Conservation (phyloP, 2,113 vertebrate genomes). For the Junco hyemalis region DNA sequence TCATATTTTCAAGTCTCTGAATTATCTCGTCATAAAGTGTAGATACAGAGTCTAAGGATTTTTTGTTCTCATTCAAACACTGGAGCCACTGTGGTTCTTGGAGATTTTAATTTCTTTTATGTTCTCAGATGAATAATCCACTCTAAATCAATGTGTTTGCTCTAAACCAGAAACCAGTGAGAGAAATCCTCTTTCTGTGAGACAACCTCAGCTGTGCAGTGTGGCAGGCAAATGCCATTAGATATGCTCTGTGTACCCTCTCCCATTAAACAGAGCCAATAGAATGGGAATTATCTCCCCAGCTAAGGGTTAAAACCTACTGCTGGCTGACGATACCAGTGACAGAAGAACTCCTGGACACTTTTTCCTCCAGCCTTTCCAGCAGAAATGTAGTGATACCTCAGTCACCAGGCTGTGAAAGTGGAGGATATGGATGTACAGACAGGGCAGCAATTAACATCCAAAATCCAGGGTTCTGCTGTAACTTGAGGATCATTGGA, state of each 20-base stretch:
- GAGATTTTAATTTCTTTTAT: neutral
- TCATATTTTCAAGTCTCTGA: neutral
- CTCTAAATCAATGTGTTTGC: neutral
- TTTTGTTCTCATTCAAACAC: conserved; percentile 25
- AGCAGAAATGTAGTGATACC: neutral
- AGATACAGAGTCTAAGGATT: neutral
- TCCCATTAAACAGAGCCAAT: neutral
- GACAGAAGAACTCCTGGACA: neutral
- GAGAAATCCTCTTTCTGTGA: neutral
- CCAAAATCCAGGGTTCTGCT: neutral
- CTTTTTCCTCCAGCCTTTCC: neutral
- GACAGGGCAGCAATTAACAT: neutral
- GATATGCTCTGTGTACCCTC: neutral
- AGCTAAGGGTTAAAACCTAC: neutral
- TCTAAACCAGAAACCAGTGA: neutral
- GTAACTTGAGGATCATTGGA: neutral
- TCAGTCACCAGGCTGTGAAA: neutral
- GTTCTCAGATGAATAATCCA: neutral
- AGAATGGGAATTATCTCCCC: neutral
- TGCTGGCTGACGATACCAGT: neutral
- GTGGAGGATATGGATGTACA: neutral
- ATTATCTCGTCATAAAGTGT: neutral
- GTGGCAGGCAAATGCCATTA: neutral
- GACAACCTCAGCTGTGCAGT: neutral
- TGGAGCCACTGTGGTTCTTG: neutral